Evolutionary conservation across 2,888 invertebrate species (phyloP).

Genomic region (Netelia virgata): DNA sequence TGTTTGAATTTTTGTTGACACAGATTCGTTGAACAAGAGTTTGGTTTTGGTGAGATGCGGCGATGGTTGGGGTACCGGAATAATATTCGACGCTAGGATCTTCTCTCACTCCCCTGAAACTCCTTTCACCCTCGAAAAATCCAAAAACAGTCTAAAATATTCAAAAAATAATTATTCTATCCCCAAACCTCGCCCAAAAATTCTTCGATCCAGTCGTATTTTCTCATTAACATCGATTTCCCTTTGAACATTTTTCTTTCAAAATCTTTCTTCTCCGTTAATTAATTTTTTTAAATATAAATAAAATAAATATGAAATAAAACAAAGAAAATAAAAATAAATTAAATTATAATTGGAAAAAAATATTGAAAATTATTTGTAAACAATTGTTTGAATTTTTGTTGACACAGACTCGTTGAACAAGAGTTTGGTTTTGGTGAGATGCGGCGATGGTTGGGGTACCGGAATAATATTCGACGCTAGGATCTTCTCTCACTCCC

Average conservation of each 20-base stretch:
- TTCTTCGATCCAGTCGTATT: too few species aligned
- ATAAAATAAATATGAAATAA: background rate
- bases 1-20: slow-evolving; percentile 71
- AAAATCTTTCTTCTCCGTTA: too few species aligned
- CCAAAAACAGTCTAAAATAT: background rate
- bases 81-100: slow-evolving; percentile 85
- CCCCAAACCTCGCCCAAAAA: background rate
- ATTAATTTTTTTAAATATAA: too few species aligned
- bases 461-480: slow-evolving; percentile 86
- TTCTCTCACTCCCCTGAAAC: background rate
- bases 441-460: slow-evolving; percentile 88
- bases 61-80: slow-evolving; percentile 87
- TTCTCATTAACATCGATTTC: too few species aligned
- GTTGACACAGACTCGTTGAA: slow-evolving; percentile 85
- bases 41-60: slow-evolving; percentile 87
- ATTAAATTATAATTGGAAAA: background rate
- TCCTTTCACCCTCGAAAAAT: background rate
- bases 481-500: slow-evolving; percentile 50
- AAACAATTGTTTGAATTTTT: slow-evolving; percentile 7
- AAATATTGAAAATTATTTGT: slow-evolving; percentile 16
- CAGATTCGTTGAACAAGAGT: slow-evolving; percentile 86
- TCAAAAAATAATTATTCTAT: background rate
- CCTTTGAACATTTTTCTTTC: too few species aligned
- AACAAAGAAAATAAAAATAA: background rate
- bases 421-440: slow-evolving; percentile 86